Evolutionary conservation across 2,113 vertebrate genomes (phyloP).

Genomic region (Lonchura striata): DNA sequence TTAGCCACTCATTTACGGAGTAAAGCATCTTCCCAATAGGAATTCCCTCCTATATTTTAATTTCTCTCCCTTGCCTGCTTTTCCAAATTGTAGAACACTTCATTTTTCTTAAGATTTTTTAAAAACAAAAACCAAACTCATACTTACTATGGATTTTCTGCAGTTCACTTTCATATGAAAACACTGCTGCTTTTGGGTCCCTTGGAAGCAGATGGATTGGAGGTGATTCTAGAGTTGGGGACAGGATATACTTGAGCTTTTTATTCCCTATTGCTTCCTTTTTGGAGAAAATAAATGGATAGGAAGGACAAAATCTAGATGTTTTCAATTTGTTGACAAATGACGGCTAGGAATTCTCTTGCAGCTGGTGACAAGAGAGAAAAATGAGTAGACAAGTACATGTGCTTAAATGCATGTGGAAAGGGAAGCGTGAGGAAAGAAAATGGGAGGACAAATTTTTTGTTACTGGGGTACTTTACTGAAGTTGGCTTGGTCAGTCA

Average conservation of each 20-base stretch:
- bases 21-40: background rate
- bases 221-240: background rate
- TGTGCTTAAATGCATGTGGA: background rate
- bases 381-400: background rate
- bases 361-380: background rate
- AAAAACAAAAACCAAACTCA: background rate
- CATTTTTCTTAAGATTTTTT: background rate
- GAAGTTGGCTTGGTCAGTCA: background rate
- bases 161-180: background rate
- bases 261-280: background rate
- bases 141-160: background rate
- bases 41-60: background rate
- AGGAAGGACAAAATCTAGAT: background rate
- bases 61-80: background rate
- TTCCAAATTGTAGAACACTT: background rate
- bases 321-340: background rate
- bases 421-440: background rate
- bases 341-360: background rate
- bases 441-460: background rate
- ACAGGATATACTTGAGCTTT: background rate
- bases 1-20: background rate
- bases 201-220: background rate
- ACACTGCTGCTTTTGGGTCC: background rate
- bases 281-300: background rate
- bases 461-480: background rate